phyloP scores from a whole-genome alignment of 1,140 invertebrate species.

The Lysiphlebus fabarum region DNA sequence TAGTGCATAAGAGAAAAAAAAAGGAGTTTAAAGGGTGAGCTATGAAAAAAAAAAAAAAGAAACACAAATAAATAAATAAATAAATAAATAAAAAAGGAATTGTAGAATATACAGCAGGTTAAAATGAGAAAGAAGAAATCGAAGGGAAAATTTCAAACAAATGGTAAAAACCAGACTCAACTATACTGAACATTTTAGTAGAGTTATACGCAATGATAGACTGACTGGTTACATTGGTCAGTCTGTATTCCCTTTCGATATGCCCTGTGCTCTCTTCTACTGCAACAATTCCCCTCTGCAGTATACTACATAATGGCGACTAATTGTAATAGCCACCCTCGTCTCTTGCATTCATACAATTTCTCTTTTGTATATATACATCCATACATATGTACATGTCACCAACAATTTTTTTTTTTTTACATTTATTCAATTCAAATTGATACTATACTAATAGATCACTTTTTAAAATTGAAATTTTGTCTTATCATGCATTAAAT shows the following conservation, averaged over 20 bases:
- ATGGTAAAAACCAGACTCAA: slow-evolving; percentile 7
- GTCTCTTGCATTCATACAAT: slow-evolving; percentile 6
- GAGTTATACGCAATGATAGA: slow-evolving; percentile 28
- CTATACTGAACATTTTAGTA: slow-evolving; percentile 27
- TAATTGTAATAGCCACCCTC: slow-evolving; percentile 32
- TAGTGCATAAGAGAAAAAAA: not conserved
- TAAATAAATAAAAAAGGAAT: not conserved
- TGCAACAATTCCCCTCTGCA: slow-evolving; percentile 17
- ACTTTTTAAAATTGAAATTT: too few relatives aligned
- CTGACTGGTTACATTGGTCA: slow-evolving; percentile 24
- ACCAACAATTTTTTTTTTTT: not conserved
- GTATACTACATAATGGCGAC: slow-evolving; percentile 25
- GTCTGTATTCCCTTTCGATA: slow-evolving; percentile 2
- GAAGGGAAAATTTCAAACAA: slow-evolving; percentile 19
- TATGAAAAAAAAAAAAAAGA: too few relatives aligned
- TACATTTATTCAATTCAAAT: slow-evolving; percentile 10
- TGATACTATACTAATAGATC: slow-evolving; percentile 3
- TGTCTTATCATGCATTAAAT: too few relatives aligned
- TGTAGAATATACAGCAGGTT: not conserved
- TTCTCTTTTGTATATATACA: not conserved
- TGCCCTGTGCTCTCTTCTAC: not conserved
- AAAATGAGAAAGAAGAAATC: not conserved
- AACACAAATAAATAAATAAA: too few relatives aligned
- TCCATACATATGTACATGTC: not conserved
- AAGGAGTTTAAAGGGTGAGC: slow-evolving; percentile 1